Conservation (phyloP, 2,797 vertebrate species). For the Chiloscyllium punctatum region DNA sequence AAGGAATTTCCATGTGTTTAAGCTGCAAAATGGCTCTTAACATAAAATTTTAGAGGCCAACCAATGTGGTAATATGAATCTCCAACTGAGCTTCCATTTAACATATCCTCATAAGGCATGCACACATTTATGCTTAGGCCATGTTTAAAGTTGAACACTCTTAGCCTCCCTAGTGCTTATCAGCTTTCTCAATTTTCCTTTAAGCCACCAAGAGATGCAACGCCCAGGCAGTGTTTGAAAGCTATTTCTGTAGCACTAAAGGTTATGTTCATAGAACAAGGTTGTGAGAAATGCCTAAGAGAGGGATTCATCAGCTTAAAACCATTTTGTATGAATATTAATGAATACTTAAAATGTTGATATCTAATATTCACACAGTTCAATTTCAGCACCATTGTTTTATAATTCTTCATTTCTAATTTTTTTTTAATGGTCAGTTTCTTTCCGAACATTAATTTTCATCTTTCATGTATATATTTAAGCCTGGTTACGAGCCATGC, state of each 20-base stretch:
- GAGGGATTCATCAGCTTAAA: not conserved
- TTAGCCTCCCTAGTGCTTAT: not conserved
- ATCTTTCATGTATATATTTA: not conserved
- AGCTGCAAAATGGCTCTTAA: not conserved
- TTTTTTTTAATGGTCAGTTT: not conserved
- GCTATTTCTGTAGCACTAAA: not conserved
- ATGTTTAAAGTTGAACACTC: not conserved
- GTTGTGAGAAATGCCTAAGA: not conserved
- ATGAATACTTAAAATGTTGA: not conserved
- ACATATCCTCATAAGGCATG: not conserved
- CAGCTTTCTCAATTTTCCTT: not conserved
- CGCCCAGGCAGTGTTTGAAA: not conserved
- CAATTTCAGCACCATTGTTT: not conserved
- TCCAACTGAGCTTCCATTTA: not conserved
- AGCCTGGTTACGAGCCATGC: not conserved
- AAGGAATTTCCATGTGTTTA: not conserved
- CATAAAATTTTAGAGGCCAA: not conserved
- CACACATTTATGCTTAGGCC: not conserved
- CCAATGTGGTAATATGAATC: not conserved
- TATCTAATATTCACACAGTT: not conserved
- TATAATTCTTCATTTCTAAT: not conserved
- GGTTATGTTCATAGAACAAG: not conserved
- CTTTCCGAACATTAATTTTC: not conserved
- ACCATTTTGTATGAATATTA: conserved; percentile 7
- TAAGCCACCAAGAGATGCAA: not conserved